These are phyloP conservation scores for Philonicus albiceps DNA, from an alignment of 2,888 invertebrate species.

Conservation along the genomic window DNA sequence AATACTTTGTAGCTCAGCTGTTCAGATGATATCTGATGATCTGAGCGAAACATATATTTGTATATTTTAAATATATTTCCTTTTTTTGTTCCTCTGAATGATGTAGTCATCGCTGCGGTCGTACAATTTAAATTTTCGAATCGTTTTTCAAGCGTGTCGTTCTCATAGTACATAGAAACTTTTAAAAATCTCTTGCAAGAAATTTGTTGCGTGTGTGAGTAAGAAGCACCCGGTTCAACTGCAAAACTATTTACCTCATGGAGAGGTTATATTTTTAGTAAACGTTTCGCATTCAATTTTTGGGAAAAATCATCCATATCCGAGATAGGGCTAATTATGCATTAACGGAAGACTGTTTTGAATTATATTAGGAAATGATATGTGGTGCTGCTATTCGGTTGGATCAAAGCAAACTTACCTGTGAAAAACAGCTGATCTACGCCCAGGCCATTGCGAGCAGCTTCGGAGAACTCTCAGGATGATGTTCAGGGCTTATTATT, in stretches of 20 bases:
- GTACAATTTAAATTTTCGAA: not conserved
- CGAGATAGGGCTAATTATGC: not conserved
- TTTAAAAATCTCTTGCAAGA: not conserved
- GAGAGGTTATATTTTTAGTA: not conserved
- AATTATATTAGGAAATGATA: not conserved
- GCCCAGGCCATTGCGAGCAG: not conserved
- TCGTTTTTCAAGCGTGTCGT: not conserved
- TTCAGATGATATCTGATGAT: not conserved
- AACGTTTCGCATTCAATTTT: not conserved
- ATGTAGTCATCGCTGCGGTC: not conserved
- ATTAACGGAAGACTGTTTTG: not conserved
- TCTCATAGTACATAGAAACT: not conserved
- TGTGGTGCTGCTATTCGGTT: not conserved
- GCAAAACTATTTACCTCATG: not conserved
- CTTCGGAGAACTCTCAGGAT: not conserved
- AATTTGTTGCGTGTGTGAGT: not conserved
- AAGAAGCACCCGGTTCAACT: not conserved
- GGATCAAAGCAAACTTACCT: not conserved
- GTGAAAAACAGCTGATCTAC: conserved; percentile 21
- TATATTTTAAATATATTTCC: not conserved
- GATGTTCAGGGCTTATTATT: not conserved
- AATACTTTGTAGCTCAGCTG: not conserved
- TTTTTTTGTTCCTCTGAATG: not conserved
- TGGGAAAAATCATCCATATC: not conserved
- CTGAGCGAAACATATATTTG: not conserved